Base-by-base conservation (phyloP, 2,888 invertebrate species). In the Steinernema scapterisci region DNA sequence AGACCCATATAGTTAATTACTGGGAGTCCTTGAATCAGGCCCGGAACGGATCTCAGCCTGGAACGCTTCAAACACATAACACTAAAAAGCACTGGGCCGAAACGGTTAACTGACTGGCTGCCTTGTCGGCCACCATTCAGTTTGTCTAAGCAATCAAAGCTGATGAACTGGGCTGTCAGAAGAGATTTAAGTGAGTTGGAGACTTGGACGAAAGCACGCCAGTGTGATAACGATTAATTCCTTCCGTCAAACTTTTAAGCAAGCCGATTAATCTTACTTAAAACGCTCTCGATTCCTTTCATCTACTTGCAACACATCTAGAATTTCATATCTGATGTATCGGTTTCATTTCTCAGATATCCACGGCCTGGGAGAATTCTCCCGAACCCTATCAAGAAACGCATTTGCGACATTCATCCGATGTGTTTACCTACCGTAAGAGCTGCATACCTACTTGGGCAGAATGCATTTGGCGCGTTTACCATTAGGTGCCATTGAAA, bases 1-100 rank as follows among this genome's bases (percentile, higher is more conserved):
- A 63, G 63, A 16, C 31, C 63, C 63, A 63, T 63, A 63, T 63
- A 63, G 63, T 63, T 63, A 63, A 63, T 63, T 63, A 63, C 31
- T 63, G 63, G 27, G 31, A 31, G 63, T 31, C 27, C 63, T 63
- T 63, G 63, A 63, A 25, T 16, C 63, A 25, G 63, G 23, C 13
- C 51, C 38, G 25, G 16, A 2, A 31, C 38, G 3, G 16, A 25
- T 25, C 27, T 31, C 31, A 63, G 1, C 27, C 31, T 13, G 63
- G 27, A 25, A 5, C 27, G 16, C 63, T 16, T 31, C 31, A 27
- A 38, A n/a, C 31, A 31, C 25, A 63, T 25, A 63, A 63, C 63
- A 63, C 63, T 63, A 63, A 63, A 48, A 63, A 63, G 63, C 21
- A 11, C 31, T 63, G 31, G 38, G 16, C 31, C 31, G 63, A 31